A percentile compares a stretch with the other conserved stretches of the same genome.
Conservation (phyloP, 2,113 vertebrate species). For the Austrofundulus limnaeus region DNA sequence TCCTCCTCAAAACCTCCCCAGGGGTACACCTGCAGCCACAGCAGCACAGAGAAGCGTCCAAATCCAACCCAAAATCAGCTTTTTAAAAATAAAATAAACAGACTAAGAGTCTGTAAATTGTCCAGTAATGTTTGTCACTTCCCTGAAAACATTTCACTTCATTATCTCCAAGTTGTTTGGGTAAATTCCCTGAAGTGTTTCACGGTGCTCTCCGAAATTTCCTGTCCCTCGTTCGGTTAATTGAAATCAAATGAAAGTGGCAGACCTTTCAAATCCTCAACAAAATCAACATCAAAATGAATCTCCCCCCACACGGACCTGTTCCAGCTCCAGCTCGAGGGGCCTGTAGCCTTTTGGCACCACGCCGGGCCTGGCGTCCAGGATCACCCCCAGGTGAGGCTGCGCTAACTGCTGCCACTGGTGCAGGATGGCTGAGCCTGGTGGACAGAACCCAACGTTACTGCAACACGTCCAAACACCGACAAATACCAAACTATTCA, state of each 20-base stretch:
- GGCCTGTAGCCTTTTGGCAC: constrained; percentile 96
- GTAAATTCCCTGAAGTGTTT: too few species aligned
- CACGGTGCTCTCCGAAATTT: too few species aligned
- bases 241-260: too few species aligned
- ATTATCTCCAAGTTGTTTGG: too few species aligned
- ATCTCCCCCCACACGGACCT: constrained; percentile 81
- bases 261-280: too few species aligned
- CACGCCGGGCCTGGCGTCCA: constrained; percentile 93
- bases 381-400: constrained; percentile 95
- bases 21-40: constrained; percentile 54
- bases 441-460: constrained; percentile 17
- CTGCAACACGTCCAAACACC: background rate
- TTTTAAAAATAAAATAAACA: too few species aligned
- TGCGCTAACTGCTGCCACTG: constrained; percentile 99
- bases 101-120: too few species aligned
- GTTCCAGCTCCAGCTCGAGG: constrained; percentile 91
- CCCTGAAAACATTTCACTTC: too few species aligned
- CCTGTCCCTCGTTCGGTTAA: too few species aligned
- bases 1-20: constrained; percentile 96
- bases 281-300: too few species aligned
- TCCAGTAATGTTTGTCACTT: too few species aligned
- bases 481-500: too few species aligned
- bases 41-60: background rate
- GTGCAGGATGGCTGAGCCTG: constrained; percentile 96
- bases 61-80: background rate